Evolutionary conservation across 2,113 vertebrate species (phyloP).

Genomic region (Ictalurus punctatus): DNA sequence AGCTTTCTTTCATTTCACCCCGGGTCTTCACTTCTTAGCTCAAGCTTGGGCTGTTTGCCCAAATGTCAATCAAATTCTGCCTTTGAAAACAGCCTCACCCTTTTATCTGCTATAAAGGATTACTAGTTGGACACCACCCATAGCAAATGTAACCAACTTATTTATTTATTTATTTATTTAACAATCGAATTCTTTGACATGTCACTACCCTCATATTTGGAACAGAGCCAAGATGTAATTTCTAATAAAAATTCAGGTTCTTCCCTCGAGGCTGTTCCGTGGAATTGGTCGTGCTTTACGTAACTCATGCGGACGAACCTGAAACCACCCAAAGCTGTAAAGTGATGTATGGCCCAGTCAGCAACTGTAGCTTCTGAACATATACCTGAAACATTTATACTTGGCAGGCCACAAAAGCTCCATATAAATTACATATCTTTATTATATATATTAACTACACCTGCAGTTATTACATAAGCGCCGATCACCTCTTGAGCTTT

Average conservation of each 20-base stretch:
- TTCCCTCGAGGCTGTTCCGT: not conserved
- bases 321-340: not conserved
- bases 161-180: too few relatives aligned
- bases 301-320: not conserved
- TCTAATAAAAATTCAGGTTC: not conserved
- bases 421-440: not conserved
- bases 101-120: not conserved
- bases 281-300: not conserved
- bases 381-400: not conserved
- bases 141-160: not conserved
- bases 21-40: constrained; percentile 11
- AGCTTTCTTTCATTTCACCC: constrained; percentile 7
- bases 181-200: not conserved
- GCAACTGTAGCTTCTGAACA: not conserved
- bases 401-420: not conserved
- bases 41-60: constrained; percentile 26
- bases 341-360: not conserved
- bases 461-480: not conserved
- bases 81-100: not conserved
- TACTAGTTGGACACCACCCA: not conserved
- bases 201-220: not conserved
- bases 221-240: not conserved
- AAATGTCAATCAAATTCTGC: constrained; percentile 35
- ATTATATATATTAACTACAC: too few relatives aligned
- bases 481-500: not conserved